Evolutionary conservation across 2,888 invertebrate species (phyloP), one percentile per base, ranked within the genome.

Genomic region (Hirudinaria manillensis): DNA sequence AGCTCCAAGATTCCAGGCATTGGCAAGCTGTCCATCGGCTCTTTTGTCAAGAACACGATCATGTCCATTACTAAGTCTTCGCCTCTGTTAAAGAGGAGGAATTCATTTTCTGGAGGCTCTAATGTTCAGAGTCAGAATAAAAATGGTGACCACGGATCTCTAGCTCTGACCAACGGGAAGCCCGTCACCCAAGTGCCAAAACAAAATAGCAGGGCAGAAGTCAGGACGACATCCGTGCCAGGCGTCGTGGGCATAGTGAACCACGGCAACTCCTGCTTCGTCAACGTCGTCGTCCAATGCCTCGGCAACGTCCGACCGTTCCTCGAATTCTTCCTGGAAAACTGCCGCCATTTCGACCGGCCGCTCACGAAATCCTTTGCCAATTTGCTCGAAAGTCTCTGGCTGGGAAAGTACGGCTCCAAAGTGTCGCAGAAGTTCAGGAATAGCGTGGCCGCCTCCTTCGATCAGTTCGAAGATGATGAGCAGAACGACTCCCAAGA

Each of bases 211-310:
- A 68, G 34, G n/a, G n/a, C 68, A 3, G 32, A 34, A 13, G 16
- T 3, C 68, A 68, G 36, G 36, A 32, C 68, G 34, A 34, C 29
- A 16, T 36, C 36, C 2, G 16, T 4, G 29, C 32, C 32, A 6
- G 94, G 94, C 75, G 93, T 93, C 3, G 92, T 92, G 79, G 96
- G 96, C 19, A 89, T 97, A 36, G 90, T 93, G 82, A 97, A 97
- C 85, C 95, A 95, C 86, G 97, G 96, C 74, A 97, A 97, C 87
- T 96, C 96, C 78, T 97, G 97, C 85, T 97, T 95, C 84, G 95
- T 97, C 89, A 97, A 96, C 88, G 94, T 96, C 75, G 93, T 97
- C 76, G 87, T 97, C 77, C 97, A 97, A 88, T 97, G 97, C 87
- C 90, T 97, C 82, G 93, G 93, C 80, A 94, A 96, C 85, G 96